Evolutionary conservation across 2,888 invertebrate species (phyloP), one percentile per base, ranked within the genome.

Genomic region (Callyntrura sp.): DNA sequence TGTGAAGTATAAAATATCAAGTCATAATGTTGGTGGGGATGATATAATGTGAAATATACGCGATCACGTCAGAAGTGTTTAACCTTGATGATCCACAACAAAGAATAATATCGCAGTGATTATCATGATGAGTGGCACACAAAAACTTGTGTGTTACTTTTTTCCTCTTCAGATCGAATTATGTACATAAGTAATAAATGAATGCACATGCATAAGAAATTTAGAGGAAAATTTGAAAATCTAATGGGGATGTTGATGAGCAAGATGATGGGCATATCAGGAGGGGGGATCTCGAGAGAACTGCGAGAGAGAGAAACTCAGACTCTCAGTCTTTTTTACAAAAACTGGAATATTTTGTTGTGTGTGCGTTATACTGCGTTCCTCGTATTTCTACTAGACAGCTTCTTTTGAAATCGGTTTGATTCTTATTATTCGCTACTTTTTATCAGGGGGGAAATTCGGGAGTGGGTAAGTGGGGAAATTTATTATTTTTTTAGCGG

Each of bases 161-260:
- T 28, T 76, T 82, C 82, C 85, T 81, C 85, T 85, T 82, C 85
- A 90, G 65, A 90, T 85, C 90, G 92, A 92, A 92, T 92, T 92
- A 93, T 93, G 93, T 93, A 93, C 93, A 93, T 93, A 93, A 73
- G 92, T 92, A 93, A 93, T 93, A 92, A 93, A 93, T 92, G 92
- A 93, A 93, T 93, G 93, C 93, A 93, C 93, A 93, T 93, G 92
- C 93, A 93, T 93, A 93, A 93, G 92, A 92, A 93, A 93, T 92
- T 93, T 89, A 89, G 90, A 88, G 90, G 90, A 90, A 92, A 93
- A 93, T 93, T 93, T 92, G 93, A 93, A 92, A 92, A 91, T 91
- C 92, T 92, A 93, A 93, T 93, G 91, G 90, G 88, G 89, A 88
- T 79, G 81, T 82, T 85, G 68, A 90, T 81, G 83, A 86, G 82